These are phyloP conservation scores for Hyperoodon ampullatus DNA, from an alignment of 2,113 vertebrate species.

Conservation along the genomic window DNA sequence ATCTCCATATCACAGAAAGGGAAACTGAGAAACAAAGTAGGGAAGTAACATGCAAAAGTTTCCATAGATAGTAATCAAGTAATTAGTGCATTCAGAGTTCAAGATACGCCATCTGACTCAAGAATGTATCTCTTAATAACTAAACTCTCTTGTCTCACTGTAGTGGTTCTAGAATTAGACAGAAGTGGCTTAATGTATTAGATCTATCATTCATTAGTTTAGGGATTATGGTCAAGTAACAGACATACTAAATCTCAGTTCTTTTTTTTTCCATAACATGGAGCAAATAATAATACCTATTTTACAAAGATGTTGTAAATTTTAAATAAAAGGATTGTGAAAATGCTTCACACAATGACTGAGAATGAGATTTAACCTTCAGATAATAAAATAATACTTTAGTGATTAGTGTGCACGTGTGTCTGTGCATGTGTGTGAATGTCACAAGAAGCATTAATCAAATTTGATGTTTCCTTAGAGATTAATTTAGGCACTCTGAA, in stretches of 20 bases:
- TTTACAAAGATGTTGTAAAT: not conserved
- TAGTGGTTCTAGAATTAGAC: not conserved
- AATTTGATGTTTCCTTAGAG: not conserved
- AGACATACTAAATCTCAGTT: not conserved
- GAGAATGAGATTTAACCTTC: not conserved
- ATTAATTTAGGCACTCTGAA: slow-evolving; percentile 18
- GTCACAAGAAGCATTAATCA: not conserved
- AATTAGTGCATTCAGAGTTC: not conserved
- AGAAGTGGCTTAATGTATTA: not conserved
- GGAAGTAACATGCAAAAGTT: not conserved
- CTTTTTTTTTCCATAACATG: not conserved
- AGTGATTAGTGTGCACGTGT: not conserved
- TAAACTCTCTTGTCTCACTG: not conserved
- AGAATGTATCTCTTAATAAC: not conserved
- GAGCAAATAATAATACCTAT: not conserved
- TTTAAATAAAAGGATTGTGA: not conserved
- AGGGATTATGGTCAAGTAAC: not conserved
- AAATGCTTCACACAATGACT: not conserved
- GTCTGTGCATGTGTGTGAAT: not conserved
- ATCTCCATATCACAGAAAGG: not conserved
- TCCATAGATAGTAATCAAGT: not conserved
- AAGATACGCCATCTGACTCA: not conserved
- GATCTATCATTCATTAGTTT: not conserved
- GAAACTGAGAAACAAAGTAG: not conserved
- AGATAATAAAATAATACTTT: not conserved